A percentile compares a stretch with the other conserved stretches of the same genome.
These are phyloP conservation scores for Temnothorax unifasciatus DNA, from an alignment of 2,888 invertebrate genomes.

Conservation along the genomic window DNA sequence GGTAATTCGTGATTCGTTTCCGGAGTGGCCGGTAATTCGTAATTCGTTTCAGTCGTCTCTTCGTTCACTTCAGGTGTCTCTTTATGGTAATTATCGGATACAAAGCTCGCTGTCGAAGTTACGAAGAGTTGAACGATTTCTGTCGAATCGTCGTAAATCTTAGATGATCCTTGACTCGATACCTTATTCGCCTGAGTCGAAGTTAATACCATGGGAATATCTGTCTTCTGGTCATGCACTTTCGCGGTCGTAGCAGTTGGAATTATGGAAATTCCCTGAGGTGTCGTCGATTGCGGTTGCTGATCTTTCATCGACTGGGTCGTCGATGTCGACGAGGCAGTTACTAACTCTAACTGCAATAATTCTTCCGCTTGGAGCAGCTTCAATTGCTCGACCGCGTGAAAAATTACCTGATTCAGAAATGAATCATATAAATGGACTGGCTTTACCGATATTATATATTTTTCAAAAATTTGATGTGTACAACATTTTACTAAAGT, in stretches of 20 bases:
- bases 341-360: slow-evolving; percentile 46
- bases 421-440: neutral
- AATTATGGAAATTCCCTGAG: slow-evolving; percentile 44
- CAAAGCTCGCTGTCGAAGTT: neutral
- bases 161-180: slow-evolving; percentile 4
- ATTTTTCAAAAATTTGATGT: neutral
- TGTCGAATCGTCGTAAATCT: neutral
- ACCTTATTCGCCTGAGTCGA: neutral
- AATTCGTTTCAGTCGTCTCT: slow-evolving; percentile 77
- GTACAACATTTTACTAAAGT: neutral
- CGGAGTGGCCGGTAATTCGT: slow-evolving; percentile 73
- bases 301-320: slow-evolving; percentile 41
- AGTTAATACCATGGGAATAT: neutral
- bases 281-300: slow-evolving; percentile 31
- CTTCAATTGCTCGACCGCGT: slow-evolving; percentile 82
- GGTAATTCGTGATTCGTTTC: slow-evolving; percentile 77
- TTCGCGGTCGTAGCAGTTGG: neutral
- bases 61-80: slow-evolving; percentile 79
- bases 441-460: neutral
- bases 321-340: neutral
- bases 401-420: slow-evolving; percentile 80
- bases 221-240: neutral
- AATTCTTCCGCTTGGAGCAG: slow-evolving; percentile 74
- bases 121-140: neutral
- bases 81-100: slow-evolving; percentile 54